These are phyloP conservation scores for Acleris literana DNA, from an alignment of 2,888 invertebrate genomes.

Conservation along the genomic window DNA sequence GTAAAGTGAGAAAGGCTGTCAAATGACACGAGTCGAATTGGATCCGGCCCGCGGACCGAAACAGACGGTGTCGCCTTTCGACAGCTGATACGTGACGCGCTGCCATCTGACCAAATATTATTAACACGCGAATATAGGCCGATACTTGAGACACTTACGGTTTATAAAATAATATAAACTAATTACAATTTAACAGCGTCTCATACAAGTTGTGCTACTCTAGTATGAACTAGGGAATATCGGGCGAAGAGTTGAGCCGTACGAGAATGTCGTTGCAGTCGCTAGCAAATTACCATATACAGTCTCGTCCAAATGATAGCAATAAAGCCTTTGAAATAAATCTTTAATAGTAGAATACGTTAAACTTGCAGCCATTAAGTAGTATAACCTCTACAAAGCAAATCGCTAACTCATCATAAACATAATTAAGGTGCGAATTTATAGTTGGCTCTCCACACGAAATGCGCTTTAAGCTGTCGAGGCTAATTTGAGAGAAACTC, in stretches of 20 bases:
- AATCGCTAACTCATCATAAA: conserved; percentile 4
- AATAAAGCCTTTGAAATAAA: conserved; percentile 50
- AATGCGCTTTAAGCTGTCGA: no score
- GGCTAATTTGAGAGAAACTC: no score
- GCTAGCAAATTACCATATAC: no score
- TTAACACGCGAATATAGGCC: conserved; percentile 42
- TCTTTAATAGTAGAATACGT: conserved; percentile 46
- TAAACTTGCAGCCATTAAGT: conserved; percentile 39
- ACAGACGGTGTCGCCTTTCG: conserved; percentile 70
- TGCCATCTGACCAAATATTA: conserved; percentile 69
- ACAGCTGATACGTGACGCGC: conserved; percentile 70
- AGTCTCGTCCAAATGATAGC: conserved; percentile 36
- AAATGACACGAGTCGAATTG: conserved; percentile 74
- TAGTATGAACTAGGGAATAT: no score
- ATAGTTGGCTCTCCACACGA: not conserved
- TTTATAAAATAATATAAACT: conserved; percentile 3
- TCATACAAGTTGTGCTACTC: no score
- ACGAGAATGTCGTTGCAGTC: no score
- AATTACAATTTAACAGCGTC: conserved; percentile 9
- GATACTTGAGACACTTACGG: conserved; percentile 31
- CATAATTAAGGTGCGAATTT: not conserved
- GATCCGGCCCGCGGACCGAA: conserved; percentile 77
- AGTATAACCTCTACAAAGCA: conserved; percentile 35
- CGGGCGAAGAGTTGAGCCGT: no score
- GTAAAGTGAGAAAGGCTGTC: conserved; percentile 82